A percentile compares a stretch with the other conserved stretches of the same genome.
Evolutionary conservation across 2,113 vertebrate genomes (phyloP).

Genomic region (Peucedramus taeniatus): DNA sequence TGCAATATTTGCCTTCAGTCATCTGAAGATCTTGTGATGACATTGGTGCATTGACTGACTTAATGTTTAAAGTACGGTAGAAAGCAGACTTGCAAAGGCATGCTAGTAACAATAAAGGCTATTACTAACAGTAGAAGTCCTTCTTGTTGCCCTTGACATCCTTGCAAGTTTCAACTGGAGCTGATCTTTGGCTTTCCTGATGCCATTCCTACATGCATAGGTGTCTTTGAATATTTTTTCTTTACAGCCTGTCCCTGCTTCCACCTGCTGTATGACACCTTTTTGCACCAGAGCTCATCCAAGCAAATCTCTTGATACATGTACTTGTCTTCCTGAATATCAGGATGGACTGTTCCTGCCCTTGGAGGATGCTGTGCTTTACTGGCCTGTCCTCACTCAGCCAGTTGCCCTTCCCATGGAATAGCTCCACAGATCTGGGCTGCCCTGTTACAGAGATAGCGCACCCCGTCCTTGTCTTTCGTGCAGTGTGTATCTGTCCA

Average conservation of each 20-base stretch:
- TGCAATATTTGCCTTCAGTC: background rate
- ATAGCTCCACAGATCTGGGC: background rate
- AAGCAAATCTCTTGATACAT: background rate
- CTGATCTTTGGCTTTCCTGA: background rate
- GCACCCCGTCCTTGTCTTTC: background rate
- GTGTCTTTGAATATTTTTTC: background rate
- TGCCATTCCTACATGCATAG: background rate
- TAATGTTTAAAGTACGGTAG: background rate
- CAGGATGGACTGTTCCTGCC: background rate
- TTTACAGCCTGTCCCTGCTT: background rate
- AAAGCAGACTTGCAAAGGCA: background rate
- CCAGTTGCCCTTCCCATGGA: rapidly evolving
- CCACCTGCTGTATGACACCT: background rate
- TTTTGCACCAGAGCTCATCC: background rate
- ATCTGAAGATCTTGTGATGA: background rate
- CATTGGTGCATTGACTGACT: background rate
- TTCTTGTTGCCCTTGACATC: background rate
- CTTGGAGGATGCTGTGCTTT: background rate
- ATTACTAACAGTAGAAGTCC: background rate
- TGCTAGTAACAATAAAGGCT: background rate
- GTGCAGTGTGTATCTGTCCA: background rate
- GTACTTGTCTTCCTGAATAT: background rate
- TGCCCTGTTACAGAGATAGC: background rate
- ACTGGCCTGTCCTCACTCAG: background rate
- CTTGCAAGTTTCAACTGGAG: background rate